Percentiles rank a stretch among this genome's conserved stretches.
Conservation (phyloP, 2,797 vertebrate species). For the Bovichtus variegatus region DNA sequence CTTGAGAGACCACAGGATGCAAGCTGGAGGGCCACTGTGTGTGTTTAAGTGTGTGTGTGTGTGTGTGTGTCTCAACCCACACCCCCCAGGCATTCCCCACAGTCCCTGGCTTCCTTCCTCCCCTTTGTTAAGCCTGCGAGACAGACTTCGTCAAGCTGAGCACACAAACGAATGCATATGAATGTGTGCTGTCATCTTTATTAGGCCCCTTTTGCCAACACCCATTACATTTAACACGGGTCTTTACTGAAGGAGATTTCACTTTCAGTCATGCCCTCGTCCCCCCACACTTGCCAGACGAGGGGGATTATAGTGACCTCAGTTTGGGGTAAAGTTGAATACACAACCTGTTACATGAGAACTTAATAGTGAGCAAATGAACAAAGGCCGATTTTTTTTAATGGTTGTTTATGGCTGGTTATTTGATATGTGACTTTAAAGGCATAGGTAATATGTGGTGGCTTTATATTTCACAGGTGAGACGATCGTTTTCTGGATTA, state of each 20-base stretch:
- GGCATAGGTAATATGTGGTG: background rate
- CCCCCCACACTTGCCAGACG: conserved; percentile 64
- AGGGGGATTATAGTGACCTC: conserved; percentile 61
- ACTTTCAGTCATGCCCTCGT: conserved; percentile 54
- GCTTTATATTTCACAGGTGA: conserved; percentile 63
- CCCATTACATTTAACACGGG: conserved; percentile 78
- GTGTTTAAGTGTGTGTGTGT: conserved; percentile 38
- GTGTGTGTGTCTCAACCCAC: conserved; percentile 54
- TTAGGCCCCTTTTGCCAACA: conserved; percentile 78
- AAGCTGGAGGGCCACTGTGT: conserved; percentile 65
- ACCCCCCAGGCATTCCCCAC: conserved; percentile 70
- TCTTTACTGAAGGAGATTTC: conserved; percentile 71
- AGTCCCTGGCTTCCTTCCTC: conserved; percentile 84
- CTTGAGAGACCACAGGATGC: conserved; percentile 71
- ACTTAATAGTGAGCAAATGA: conserved; percentile 30
- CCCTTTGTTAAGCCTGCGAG: conserved; percentile 83
- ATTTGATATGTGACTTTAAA: conserved; percentile 42
- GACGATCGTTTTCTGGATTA: conserved; percentile 27
- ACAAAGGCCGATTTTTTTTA: conserved; percentile 28
- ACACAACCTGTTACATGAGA: conserved; percentile 70
- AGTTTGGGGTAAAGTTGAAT: conserved; percentile 64
- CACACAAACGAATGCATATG: conserved; percentile 87
- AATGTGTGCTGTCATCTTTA: conserved; percentile 86
- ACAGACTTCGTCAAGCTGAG: conserved; percentile 87
- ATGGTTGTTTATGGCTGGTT: conserved; percentile 22